Evolutionary conservation across 2,797 vertebrate genomes (phyloP).

Genomic region (Okamejei kenojei): DNA sequence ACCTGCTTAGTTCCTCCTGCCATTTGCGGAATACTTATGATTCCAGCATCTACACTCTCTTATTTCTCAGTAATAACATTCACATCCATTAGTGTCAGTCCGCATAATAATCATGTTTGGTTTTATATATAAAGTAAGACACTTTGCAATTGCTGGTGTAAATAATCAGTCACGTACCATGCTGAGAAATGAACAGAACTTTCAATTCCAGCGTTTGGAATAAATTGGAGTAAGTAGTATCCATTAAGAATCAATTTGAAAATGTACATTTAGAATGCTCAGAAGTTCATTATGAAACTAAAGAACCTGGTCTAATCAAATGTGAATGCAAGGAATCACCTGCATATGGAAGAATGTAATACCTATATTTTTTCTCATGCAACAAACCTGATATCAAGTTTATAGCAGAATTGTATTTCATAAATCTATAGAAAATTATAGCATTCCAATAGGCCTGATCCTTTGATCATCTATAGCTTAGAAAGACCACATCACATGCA

Average conservation of each 20-base stretch:
- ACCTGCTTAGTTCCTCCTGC: too few relatives aligned
- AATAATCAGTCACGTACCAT: neutral
- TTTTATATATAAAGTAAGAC: neutral
- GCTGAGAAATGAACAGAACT: neutral
- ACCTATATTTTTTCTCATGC: neutral
- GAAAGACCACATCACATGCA: neutral
- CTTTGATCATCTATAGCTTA: neutral
- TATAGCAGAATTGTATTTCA: neutral
- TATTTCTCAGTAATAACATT: neutral
- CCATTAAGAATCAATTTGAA: neutral
- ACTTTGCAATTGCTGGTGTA: slow-evolving; percentile 1
- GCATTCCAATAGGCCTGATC: neutral
- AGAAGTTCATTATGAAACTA: neutral
- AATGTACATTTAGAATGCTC: neutral
- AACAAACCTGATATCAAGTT: neutral
- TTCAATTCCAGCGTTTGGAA: neutral
- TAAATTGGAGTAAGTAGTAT: neutral
- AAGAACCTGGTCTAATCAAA: neutral
- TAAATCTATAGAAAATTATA: too few relatives aligned
- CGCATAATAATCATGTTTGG: neutral
- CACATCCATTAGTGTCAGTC: neutral
- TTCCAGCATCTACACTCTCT: too few relatives aligned
- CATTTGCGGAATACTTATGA: too few relatives aligned
- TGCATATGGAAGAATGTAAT: neutral
- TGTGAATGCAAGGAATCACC: neutral